A percentile compares a stretch with the other conserved stretches of the same genome.
These are phyloP conservation scores for Xestobium rufovillosum DNA, from an alignment of 2,888 invertebrate genomes.

Conservation along the genomic window DNA sequence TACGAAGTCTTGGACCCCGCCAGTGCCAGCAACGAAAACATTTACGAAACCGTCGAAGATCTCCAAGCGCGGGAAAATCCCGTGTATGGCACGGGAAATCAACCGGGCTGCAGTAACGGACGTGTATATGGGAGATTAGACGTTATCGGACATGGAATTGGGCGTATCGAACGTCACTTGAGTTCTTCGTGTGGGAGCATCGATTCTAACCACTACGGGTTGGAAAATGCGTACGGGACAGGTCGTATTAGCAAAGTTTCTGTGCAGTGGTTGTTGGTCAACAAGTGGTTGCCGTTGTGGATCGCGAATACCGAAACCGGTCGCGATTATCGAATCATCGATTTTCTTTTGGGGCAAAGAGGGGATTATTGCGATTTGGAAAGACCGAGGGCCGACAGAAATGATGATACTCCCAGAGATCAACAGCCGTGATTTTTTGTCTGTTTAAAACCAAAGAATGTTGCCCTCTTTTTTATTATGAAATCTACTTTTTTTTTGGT, in stretches of 20 bases:
- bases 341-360: conserved; percentile 36
- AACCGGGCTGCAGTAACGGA: conserved; percentile 31
- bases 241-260: conserved; percentile 54
- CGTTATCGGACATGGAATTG: conserved; percentile 46
- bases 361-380: too few relatives aligned
- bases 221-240: conserved; percentile 42
- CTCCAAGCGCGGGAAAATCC: conserved; percentile 34
- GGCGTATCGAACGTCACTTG: conserved; percentile 53
- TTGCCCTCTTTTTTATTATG: too few relatives aligned
- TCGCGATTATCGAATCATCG: conserved; percentile 38
- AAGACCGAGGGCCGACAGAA: conserved; percentile 13
- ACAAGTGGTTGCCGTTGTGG: conserved; percentile 60
- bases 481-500: too few relatives aligned
- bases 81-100: conserved; percentile 11
- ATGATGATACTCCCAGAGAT: conserved; percentile 8
- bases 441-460: too few relatives aligned
- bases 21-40: conserved; percentile 44
- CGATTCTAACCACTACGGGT: conserved; percentile 43
- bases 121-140: conserved; percentile 49
- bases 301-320: conserved; percentile 50
- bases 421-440: too few relatives aligned
- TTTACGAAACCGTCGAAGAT: conserved; percentile 50
- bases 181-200: conserved; percentile 60
- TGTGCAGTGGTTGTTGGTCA: conserved; percentile 58
- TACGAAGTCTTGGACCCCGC: conserved; percentile 47